Conservation (phyloP, 1,140 invertebrate genomes). For the Metaphire vulgaris region DNA sequence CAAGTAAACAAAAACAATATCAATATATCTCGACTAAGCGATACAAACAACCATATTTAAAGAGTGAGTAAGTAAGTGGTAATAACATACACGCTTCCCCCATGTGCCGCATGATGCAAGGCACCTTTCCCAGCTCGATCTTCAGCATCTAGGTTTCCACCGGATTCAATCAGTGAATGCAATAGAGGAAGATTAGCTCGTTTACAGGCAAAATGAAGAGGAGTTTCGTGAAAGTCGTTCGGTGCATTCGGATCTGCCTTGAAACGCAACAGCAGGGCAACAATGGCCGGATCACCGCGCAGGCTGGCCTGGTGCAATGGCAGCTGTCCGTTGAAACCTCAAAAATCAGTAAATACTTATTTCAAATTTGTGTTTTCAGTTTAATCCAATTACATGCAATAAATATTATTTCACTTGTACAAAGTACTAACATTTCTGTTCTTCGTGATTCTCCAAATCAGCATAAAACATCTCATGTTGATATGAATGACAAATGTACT, state of each 20-base stretch:
- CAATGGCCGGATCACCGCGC: slow-evolving; percentile 59
- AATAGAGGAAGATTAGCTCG: slow-evolving; percentile 54
- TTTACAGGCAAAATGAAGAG: slow-evolving; percentile 43
- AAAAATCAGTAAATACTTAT: neutral
- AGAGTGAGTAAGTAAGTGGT: no score
- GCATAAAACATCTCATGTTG: no score
- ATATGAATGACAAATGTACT: no score
- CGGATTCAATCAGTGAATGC: neutral
- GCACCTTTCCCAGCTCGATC: neutral
- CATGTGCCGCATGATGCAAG: slow-evolving; percentile 12
- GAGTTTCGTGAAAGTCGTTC: slow-evolving; percentile 3
- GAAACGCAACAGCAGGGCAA: slow-evolving; percentile 60
- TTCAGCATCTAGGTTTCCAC: neutral
- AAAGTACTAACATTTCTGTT: neutral
- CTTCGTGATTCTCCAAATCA: neutral
- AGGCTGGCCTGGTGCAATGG: slow-evolving; percentile 65
- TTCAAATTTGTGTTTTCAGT: neutral
- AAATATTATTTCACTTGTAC: neutral
- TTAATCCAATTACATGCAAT: neutral
- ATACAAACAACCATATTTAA: no score
- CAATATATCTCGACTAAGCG: no score
- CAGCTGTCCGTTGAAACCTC: slow-evolving; percentile 44
- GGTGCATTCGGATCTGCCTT: slow-evolving; percentile 54
- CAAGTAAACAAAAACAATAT: no score
- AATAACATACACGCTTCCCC: slow-evolving; percentile 16